Conservation (phyloP, 2,797 vertebrate genomes). For the Alauda arvensis region DNA sequence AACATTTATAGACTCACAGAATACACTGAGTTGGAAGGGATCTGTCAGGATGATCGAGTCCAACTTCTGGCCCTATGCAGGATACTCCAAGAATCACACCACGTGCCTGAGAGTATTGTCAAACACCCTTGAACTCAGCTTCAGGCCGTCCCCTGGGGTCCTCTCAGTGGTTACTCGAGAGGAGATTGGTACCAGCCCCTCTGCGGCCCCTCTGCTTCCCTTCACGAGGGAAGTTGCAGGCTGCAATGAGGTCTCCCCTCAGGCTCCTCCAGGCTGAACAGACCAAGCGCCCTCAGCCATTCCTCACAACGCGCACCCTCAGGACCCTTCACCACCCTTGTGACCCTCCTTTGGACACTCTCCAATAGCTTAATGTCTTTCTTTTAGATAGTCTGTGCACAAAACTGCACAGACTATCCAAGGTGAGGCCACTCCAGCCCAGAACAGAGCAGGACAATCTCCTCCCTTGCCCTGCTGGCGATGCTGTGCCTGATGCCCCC, state of each 20-base stretch:
- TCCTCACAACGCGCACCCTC: rapidly evolving
- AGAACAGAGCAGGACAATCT: neutral
- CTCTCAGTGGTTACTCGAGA: neutral
- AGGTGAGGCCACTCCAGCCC: rapidly evolving
- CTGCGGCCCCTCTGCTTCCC: too few relatives aligned
- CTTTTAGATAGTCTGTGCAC: neutral
- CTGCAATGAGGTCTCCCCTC: neutral
- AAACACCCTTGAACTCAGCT: neutral
- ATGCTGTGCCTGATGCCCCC: neutral
- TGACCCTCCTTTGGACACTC: too few relatives aligned
- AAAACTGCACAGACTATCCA: neutral
- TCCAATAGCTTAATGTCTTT: neutral
- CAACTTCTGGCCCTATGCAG: neutral
- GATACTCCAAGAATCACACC: neutral
- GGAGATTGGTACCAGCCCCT: neutral
- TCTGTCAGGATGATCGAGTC: neutral
- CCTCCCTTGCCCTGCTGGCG: rapidly evolving
- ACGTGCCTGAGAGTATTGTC: neutral
- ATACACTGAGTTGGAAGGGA: neutral
- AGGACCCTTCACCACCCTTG: neutral
- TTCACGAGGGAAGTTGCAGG: neutral
- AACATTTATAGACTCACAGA: neutral
- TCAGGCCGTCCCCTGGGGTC: neutral
- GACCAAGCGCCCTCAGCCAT: neutral
- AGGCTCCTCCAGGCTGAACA: neutral